These are phyloP conservation scores for Montipora sp. DNA, from an alignment of 64 coral and sea anemone genomes.

Conservation along the genomic window DNA sequence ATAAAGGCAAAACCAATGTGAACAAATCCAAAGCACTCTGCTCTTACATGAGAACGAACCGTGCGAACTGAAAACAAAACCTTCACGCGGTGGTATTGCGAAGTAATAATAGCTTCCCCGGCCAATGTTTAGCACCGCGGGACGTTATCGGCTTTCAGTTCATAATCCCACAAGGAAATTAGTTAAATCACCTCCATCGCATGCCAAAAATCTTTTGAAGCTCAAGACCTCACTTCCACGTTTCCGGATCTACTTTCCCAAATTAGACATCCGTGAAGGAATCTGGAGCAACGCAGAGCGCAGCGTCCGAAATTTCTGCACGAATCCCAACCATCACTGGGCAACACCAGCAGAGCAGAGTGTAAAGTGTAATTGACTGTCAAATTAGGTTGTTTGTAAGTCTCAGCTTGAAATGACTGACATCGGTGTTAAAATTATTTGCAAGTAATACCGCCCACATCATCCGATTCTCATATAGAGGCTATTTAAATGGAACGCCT, in stretches of 20 bases:
- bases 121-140: constrained; percentile 49
- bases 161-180: constrained; percentile 95
- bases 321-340: constrained; percentile 12
- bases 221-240: neutral
- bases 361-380: constrained; percentile 84
- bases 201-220: constrained; percentile 62
- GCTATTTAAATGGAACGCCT: constrained; percentile 65
- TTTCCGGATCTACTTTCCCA: constrained; percentile 9
- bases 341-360: constrained; percentile 58
- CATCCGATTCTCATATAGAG: constrained; percentile 58
- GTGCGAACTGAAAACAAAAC: constrained; percentile 46
- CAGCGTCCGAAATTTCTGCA: constrained; percentile 7
- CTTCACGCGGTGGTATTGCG: constrained; percentile 37
- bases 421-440: constrained; percentile 88
- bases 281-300: neutral
- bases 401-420: constrained; percentile 83
- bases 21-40: constrained; percentile 22
- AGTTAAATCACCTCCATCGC: constrained; percentile 63
- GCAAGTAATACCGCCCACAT: constrained; percentile 86
- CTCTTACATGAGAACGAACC: constrained; percentile 54
- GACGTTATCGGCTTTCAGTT: constrained; percentile 84
- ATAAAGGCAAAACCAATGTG: constrained; percentile 34
- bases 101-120: constrained; percentile 39
- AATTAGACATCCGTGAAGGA: constrained; percentile 31
- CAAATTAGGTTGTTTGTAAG: constrained; percentile 83